Base-by-base conservation (phyloP, 2,888 invertebrate genomes). In the Gasteruption jaculator region DNA sequence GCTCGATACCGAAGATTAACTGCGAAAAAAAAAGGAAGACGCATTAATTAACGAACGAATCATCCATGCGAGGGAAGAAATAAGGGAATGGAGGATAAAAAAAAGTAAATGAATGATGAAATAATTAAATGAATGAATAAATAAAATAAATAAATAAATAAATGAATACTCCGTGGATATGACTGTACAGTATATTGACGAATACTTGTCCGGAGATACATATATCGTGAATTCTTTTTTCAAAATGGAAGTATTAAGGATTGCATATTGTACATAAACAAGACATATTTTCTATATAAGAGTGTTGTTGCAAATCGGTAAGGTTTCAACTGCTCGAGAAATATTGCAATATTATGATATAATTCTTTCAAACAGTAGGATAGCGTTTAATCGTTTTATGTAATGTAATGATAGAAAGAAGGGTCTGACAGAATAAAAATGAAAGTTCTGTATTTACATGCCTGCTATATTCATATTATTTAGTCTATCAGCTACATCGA, bases 221-320 rank as follows among this genome's bases (percentile, higher is more conserved):
- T 64, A 61, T 64, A 63, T 60, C 56, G 61, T 52, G 50, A 56
- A 52, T 56, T 51, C 50, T 53, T 58, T 66, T 62, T 63, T 60
- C 64, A 64, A 62, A 43, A 52, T 58, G 58, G 56, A 60, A 62
- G 59, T 61, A 64, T 64, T 61, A 58, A 64, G 66, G 63, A 60
- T 67, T 65, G 65, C 65, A 70, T 69, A 70, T 70, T 70, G 70
- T 70, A 70, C 56, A 70, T 70, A 70, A 67, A 68, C 66, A 64
- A 68, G 68, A 70, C 69, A 69, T 70, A 70, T 70, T 70, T 70
- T 70, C 70, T 70, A 70, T 68, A 70, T 68, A 65, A 64, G 61
- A 61, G 58, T n/a, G n/a, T 60, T 60, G 60, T 66, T 33, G 20
- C 62, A 58, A n/a, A 56, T 67, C 64, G 61, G 57, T 61, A 60